These are phyloP conservation scores for Donacobius atricapilla DNA, from an alignment of 2,113 vertebrate species.

Conservation along the genomic window DNA sequence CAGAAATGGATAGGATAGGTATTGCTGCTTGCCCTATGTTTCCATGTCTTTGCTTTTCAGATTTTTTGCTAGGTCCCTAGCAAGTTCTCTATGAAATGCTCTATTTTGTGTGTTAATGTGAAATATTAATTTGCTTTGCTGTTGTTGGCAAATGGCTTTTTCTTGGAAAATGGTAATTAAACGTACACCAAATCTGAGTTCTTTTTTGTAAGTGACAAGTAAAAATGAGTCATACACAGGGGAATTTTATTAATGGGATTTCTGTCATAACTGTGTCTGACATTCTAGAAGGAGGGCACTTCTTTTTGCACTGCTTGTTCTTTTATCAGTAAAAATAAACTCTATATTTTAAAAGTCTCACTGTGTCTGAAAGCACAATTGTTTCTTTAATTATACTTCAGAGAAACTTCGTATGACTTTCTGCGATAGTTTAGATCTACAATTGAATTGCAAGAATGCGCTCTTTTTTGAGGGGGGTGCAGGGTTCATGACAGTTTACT, in stretches of 20 bases:
- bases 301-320: conserved; percentile 10
- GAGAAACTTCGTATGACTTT: background rate
- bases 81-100: background rate
- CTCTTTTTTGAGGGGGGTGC: background rate
- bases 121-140: conserved; percentile 2
- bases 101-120: background rate
- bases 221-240: conserved; percentile 1
- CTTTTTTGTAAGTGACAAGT: background rate
- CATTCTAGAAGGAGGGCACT: background rate
- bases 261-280: background rate
- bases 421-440: background rate
- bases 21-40: background rate
- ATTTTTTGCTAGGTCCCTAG: background rate
- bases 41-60: background rate
- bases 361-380: background rate
- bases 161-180: conserved; percentile 14
- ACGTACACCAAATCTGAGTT: conserved; percentile 8
- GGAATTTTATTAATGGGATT: conserved; percentile 15
- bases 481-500: background rate
- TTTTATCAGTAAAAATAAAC: conserved; percentile 4
- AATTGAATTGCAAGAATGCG: background rate
- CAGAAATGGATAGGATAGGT: background rate
- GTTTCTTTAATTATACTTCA: background rate
- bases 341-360: background rate
- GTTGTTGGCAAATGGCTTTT: background rate